Conservation (phyloP, 1,140 invertebrate genomes). For the Cyclargus thomasi region DNA sequence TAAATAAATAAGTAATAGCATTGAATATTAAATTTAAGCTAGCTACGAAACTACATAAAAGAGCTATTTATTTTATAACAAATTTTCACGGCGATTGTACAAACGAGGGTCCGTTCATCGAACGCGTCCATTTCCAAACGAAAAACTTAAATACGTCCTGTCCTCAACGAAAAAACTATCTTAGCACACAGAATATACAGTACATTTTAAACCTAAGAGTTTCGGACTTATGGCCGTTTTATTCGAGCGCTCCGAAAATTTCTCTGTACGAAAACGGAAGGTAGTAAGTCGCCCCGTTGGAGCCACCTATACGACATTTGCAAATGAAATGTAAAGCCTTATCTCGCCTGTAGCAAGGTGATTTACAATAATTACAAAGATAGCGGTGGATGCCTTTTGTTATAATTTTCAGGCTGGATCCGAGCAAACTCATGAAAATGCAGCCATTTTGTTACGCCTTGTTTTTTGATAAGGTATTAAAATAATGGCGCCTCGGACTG, state of each 20-base stretch:
- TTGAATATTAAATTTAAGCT: slow-evolving; percentile 13
- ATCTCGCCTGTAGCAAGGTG: slow-evolving; percentile 73
- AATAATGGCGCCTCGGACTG: slow-evolving; percentile 63
- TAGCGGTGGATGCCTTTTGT: slow-evolving; percentile 75
- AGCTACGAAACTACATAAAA: slow-evolving; percentile 11
- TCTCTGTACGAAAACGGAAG: slow-evolving; percentile 39
- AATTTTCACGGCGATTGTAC: slow-evolving; percentile 59
- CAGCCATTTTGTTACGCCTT: slow-evolving; percentile 72
- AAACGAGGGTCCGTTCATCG: slow-evolving; percentile 62
- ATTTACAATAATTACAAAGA: slow-evolving; percentile 78
- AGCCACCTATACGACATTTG: slow-evolving; percentile 50
- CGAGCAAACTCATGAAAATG: slow-evolving; percentile 69
- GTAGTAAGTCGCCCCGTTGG: slow-evolving; percentile 42
- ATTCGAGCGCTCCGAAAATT: slow-evolving; percentile 30
- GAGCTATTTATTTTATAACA: slow-evolving; percentile 35
- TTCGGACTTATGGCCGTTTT: slow-evolving; percentile 36
- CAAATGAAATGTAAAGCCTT: slow-evolving; percentile 47
- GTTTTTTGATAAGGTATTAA: slow-evolving; percentile 75
- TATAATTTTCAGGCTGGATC: slow-evolving; percentile 73
- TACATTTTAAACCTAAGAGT: slow-evolving; percentile 31
- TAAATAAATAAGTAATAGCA: slow-evolving; percentile 5
- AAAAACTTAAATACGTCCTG: slow-evolving; percentile 40
- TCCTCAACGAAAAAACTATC: slow-evolving; percentile 28
- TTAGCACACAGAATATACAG: slow-evolving; percentile 30
- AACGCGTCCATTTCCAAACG: slow-evolving; percentile 43